Evolutionary conservation across 2,113 vertebrate species (phyloP).

Genomic region (Bujurquina vittata): DNA sequence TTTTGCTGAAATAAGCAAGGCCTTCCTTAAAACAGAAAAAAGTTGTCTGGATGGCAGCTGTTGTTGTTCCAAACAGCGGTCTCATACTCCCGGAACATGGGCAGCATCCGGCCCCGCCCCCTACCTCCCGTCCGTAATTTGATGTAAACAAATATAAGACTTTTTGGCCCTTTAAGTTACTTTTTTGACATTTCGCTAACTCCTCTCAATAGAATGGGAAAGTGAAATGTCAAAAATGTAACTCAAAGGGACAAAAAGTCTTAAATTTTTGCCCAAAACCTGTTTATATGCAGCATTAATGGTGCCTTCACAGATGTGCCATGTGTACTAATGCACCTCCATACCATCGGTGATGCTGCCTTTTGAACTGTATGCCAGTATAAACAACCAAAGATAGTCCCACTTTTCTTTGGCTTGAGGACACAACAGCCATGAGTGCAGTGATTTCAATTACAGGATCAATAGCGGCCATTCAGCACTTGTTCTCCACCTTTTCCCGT

Average conservation of each 20-base stretch:
- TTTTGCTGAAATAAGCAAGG: background rate
- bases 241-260: no score
- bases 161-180: no score
- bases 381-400: background rate
- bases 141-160: no score
- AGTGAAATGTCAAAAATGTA: no score
- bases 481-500: no score
- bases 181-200: no score
- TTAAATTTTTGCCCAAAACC: no score
- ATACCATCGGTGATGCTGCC: background rate
- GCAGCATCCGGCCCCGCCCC: no score
- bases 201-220: no score
- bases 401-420: background rate
- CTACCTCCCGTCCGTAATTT: no score
- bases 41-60: background rate
- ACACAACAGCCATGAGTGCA: background rate
- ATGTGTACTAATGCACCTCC: background rate
- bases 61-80: background rate
- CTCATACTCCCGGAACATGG: no score
- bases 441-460: background rate
- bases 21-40: background rate
- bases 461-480: no score
- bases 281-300: background rate
- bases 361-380: background rate
- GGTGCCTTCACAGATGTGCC: background rate